Percentiles rank a stretch among this genome's conserved stretches.
These are phyloP conservation scores for Pomacea maculata DNA, from an alignment of 1,140 invertebrate species.

Conservation along the genomic window DNA sequence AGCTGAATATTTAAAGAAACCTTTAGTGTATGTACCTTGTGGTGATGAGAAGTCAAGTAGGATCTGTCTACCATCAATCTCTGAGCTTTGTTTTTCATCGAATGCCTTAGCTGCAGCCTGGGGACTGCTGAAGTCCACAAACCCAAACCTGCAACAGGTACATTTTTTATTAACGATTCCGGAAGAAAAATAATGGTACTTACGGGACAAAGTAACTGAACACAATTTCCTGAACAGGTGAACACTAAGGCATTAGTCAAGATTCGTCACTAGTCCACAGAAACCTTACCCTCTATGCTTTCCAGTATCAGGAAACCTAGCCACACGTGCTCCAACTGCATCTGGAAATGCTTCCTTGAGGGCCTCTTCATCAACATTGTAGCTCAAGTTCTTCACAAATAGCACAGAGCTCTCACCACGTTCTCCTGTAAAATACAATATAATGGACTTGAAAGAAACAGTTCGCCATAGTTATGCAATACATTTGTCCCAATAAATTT, in stretches of 20 bases:
- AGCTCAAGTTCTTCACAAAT: conserved; percentile 36
- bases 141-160: conserved; percentile 49
- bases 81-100: conserved; percentile 46
- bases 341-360: conserved; percentile 30
- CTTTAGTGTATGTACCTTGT: background rate
- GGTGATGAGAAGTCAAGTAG: conserved; percentile 43
- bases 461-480: background rate
- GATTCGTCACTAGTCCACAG: too few species aligned
- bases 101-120: conserved; percentile 45
- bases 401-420: conserved; percentile 31
- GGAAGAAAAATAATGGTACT: too few species aligned
- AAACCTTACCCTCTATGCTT: conserved; percentile 34
- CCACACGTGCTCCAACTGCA: conserved; percentile 27
- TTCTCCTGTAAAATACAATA: conserved; percentile 23
- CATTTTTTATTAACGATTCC: background rate
- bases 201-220: too few species aligned
- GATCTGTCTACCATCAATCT: conserved; percentile 48
- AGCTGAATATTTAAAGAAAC: background rate
- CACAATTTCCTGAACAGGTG: too few species aligned
- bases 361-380: conserved; percentile 23
- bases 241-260: too few species aligned
- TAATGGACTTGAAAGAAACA: conserved; percentile 23
- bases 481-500: background rate
- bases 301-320: conserved; percentile 33
- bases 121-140: conserved; percentile 50